Conservation (phyloP, 92 coral and sea anemone genomes). For the Blastomussa wellsi region DNA sequence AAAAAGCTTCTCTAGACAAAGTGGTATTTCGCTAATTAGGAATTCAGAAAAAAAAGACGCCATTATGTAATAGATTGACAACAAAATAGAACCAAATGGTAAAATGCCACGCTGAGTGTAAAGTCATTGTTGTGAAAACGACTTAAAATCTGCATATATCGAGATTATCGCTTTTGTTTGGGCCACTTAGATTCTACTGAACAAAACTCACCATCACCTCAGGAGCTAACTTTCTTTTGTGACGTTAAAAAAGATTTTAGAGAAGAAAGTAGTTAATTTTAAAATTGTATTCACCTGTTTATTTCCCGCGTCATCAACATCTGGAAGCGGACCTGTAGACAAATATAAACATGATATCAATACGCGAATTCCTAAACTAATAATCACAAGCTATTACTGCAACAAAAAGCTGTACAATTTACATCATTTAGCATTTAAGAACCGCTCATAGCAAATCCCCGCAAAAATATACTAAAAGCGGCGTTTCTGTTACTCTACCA, state of each 20-base stretch:
- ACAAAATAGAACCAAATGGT: slow-evolving; percentile 1
- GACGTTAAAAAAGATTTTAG: neutral
- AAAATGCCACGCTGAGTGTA: neutral
- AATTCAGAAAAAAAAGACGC: neutral
- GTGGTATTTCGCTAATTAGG: neutral
- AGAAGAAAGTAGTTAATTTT: neutral
- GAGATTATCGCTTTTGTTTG: slow-evolving; percentile 1
- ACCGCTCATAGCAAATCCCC: neutral
- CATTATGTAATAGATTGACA: slow-evolving; percentile 1
- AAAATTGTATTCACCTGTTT: slow-evolving; percentile 44
- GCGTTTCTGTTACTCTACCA: no score
- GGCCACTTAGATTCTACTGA: neutral
- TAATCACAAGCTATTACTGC: neutral
- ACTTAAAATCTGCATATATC: slow-evolving; percentile 20
- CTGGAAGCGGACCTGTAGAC: slow-evolving; percentile 55
- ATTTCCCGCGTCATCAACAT: slow-evolving; percentile 39
- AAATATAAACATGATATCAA: slow-evolving; percentile 22
- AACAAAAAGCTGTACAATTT: neutral
- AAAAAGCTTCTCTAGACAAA: neutral
- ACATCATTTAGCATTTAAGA: neutral
- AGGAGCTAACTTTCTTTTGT: neutral
- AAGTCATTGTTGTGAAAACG: slow-evolving; percentile 6
- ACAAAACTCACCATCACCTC: neutral
- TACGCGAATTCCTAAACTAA: neutral
- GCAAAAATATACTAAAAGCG: neutral